These are phyloP conservation scores for Prorops nasuta DNA, from an alignment of 1,140 invertebrate species.

Conservation along the genomic window DNA sequence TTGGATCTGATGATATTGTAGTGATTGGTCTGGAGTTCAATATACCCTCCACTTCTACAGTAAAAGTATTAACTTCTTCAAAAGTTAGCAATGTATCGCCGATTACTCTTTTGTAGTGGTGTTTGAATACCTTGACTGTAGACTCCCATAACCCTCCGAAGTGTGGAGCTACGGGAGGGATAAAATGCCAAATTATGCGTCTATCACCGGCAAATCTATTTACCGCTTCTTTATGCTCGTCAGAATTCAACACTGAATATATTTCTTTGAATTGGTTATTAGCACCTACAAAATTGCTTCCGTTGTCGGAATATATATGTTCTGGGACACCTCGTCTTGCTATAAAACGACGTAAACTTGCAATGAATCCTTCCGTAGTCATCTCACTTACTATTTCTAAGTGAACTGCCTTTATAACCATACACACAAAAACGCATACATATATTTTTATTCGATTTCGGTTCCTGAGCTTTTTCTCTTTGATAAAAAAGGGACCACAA, in stretches of 20 bases:
- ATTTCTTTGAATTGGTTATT: slow-evolving; percentile 6
- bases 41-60: slow-evolving; percentile 16
- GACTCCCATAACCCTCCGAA: slow-evolving; percentile 22
- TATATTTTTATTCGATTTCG: background rate
- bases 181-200: slow-evolving; percentile 13
- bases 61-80: slow-evolving; percentile 20
- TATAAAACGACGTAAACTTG: slow-evolving; percentile 20
- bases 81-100: slow-evolving; percentile 15
- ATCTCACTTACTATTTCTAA: slow-evolving; percentile 1
- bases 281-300: slow-evolving; percentile 17
- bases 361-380: slow-evolving; percentile 21
- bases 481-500: slow-evolving; percentile 41
- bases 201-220: background rate
- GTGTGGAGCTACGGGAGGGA: slow-evolving; percentile 17
- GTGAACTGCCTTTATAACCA: background rate
- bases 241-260: background rate
- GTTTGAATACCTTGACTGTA: slow-evolving; percentile 22
- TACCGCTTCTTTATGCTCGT: background rate
- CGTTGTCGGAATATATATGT: slow-evolving; percentile 42
- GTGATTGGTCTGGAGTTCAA: slow-evolving; percentile 22
- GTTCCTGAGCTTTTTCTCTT: too few relatives aligned
- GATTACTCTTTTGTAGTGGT: slow-evolving; percentile 21
- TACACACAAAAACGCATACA: too few relatives aligned
- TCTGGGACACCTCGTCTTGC: slow-evolving; percentile 30
- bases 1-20: slow-evolving; percentile 16